Conservation (phyloP, 2,797 vertebrate genomes). For the Sebastes paucispinis region DNA sequence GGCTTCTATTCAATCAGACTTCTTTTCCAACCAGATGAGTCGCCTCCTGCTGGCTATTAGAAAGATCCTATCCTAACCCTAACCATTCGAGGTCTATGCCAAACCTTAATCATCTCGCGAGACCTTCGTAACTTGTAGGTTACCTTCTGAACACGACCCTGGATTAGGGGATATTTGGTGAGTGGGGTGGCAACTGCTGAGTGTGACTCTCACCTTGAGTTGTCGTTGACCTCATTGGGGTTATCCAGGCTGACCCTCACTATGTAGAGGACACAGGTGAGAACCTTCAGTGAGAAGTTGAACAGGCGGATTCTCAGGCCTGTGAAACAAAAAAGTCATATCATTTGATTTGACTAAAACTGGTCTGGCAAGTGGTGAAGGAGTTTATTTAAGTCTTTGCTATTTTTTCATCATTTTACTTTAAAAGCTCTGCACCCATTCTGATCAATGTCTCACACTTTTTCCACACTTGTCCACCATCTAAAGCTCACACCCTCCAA, state of each 20-base stretch:
- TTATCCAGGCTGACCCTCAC: conserved; percentile 83
- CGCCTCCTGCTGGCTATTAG: too few relatives aligned
- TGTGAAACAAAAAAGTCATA: conserved; percentile 43
- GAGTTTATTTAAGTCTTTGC: background rate
- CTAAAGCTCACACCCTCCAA: background rate
- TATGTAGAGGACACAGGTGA: conserved; percentile 87
- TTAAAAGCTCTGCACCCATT: background rate
- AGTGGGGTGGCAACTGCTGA: background rate
- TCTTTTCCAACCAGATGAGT: too few relatives aligned
- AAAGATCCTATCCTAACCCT: too few relatives aligned
- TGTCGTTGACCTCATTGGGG: conserved; percentile 41
- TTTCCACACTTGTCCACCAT: background rate
- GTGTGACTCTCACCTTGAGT: conserved; percentile 51
- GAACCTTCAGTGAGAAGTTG: conserved; percentile 87
- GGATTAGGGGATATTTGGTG: too few relatives aligned
- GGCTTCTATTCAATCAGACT: too few relatives aligned
- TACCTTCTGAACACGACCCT: too few relatives aligned
- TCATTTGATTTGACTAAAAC: background rate
- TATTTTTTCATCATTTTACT: background rate
- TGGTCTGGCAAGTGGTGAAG: background rate
- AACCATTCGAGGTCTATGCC: too few relatives aligned
- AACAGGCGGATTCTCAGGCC: conserved; percentile 88
- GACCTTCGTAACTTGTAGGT: too few relatives aligned
- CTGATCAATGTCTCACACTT: background rate
- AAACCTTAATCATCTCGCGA: too few relatives aligned